phyloP scores from a whole-genome alignment of 2,888 invertebrate genomes.

The Melanostoma mellinum region DNA sequence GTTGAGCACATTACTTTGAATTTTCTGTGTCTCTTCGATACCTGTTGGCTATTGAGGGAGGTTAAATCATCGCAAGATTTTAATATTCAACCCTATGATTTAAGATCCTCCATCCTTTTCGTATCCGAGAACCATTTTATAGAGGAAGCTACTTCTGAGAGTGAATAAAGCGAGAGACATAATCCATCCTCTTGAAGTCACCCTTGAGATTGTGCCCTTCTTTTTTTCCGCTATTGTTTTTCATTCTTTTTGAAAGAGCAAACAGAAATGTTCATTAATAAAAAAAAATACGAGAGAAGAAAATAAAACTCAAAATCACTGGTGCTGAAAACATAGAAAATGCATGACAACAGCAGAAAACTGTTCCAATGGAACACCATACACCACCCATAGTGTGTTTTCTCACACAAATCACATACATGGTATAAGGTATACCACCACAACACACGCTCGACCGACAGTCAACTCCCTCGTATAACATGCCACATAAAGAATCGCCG shows the following conservation, averaged over 20 bases:
- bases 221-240: neutral
- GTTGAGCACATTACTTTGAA: too few relatives aligned
- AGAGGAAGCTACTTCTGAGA: constrained; percentile 4
- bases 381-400: neutral
- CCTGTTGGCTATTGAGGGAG: too few relatives aligned
- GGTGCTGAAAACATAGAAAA: constrained; percentile 71
- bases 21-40: too few relatives aligned
- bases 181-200: constrained; percentile 48
- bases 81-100: too few relatives aligned
- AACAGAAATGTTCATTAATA: constrained; percentile 8
- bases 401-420: neutral
- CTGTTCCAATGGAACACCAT: constrained; percentile 41
- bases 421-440: neutral
- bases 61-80: too few relatives aligned
- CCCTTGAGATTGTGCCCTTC: constrained; percentile 33
- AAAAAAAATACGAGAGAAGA: constrained; percentile 14
- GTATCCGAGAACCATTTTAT: too few relatives aligned
- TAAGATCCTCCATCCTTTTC: too few relatives aligned
- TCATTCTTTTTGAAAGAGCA: neutral
- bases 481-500: constrained; percentile 50
- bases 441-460: constrained; percentile 19
- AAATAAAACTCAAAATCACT: constrained; percentile 61
- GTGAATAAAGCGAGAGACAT: constrained; percentile 26
- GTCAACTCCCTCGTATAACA: constrained; percentile 48
- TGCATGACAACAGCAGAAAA: constrained; percentile 70